phyloP scores from a whole-genome alignment of 2,888 invertebrate genomes.

The Drosophila seclusa region DNA sequence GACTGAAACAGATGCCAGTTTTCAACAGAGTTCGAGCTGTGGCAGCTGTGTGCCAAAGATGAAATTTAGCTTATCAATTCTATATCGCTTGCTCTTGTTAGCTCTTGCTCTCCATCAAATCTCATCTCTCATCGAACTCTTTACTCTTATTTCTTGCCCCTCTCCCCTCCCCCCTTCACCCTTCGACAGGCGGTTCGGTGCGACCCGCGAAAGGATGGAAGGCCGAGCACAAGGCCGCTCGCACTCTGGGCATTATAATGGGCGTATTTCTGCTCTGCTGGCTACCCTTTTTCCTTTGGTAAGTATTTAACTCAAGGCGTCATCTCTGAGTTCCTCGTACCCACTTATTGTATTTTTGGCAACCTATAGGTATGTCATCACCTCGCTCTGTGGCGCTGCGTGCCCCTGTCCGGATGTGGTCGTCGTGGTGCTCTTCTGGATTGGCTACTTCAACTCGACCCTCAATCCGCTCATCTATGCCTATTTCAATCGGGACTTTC shows the following conservation, averaged over 20 bases:
- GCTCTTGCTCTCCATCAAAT: slow-evolving; percentile 30
- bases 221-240: slow-evolving; percentile 96
- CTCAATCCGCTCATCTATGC: slow-evolving; percentile 98
- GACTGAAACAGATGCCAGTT: slow-evolving; percentile 22
- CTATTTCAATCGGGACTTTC: slow-evolving; percentile 97
- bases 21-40: slow-evolving; percentile 19
- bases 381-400: slow-evolving; percentile 92
- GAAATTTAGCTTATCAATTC: slow-evolving; percentile 62
- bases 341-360: background rate
- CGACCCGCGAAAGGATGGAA: slow-evolving; percentile 93
- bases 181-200: slow-evolving; percentile 86
- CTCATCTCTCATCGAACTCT: slow-evolving; percentile 54
- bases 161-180: slow-evolving; percentile 23
- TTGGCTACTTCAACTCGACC: slow-evolving; percentile 98
- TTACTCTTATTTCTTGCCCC: slow-evolving; percentile 23
- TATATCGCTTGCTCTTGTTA: slow-evolving; percentile 1
- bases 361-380: slow-evolving; percentile 91
- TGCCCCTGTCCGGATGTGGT: slow-evolving; percentile 94
- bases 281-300: slow-evolving; percentile 98
- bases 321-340: background rate
- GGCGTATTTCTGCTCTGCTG: slow-evolving; percentile 97
- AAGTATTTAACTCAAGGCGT: slow-evolving; percentile 58
- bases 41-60: slow-evolving; percentile 39
- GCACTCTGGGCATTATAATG: slow-evolving; percentile 98
- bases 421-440: slow-evolving; percentile 97